phyloP scores from a whole-genome alignment of 2,888 invertebrate genomes.

The Eilema griseolum region DNA sequence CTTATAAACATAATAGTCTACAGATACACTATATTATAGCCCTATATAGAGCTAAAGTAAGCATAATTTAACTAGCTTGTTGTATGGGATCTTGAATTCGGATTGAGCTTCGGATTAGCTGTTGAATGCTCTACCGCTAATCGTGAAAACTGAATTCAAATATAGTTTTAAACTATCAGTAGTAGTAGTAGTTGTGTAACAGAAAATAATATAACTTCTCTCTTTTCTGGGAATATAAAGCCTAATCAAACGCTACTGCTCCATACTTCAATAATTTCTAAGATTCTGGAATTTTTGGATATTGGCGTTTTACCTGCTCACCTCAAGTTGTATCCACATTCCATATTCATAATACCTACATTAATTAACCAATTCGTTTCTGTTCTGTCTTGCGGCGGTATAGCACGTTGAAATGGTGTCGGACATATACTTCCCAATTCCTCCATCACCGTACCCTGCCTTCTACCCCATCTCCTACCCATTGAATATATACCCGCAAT shows the following conservation, averaged over 20 bases:
- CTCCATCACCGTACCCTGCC: constrained; percentile 80
- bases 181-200: too few species aligned
- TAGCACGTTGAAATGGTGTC: constrained; percentile 92
- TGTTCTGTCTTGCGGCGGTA: constrained; percentile 85
- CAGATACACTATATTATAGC: background rate
- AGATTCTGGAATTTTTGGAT: background rate
- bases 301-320: background rate
- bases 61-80: background rate
- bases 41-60: background rate
- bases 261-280: background rate
- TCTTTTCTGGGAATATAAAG: background rate
- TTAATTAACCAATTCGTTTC: constrained; percentile 81
- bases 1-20: background rate
- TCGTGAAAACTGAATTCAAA: too few species aligned
- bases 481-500: constrained; percentile 80
- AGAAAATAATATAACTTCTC: background rate
- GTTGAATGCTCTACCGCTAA: too few species aligned
- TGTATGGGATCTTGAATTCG: too few species aligned
- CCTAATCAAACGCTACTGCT: background rate
- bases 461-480: constrained; percentile 82
- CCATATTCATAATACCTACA: constrained; percentile 49
- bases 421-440: constrained; percentile 90
- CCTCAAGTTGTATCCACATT: constrained; percentile 48
- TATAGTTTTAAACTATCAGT: too few species aligned
- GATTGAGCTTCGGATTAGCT: too few species aligned